Evolutionary conservation across 92 coral and sea anemone genomes (phyloP), one percentile per base, ranked within the genome.

Genomic region (Virgularia gustaviana): DNA sequence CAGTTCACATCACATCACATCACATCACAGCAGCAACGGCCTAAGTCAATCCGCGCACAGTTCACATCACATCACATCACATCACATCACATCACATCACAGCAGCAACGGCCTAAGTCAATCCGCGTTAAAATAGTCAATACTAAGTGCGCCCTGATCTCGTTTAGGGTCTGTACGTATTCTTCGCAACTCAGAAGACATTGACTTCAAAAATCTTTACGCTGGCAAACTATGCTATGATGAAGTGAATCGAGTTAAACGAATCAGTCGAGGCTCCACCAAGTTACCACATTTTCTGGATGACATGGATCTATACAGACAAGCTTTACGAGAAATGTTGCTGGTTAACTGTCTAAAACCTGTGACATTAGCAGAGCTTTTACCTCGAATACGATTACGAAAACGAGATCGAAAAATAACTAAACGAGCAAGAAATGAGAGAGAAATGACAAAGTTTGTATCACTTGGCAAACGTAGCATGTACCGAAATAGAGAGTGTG

Each of bases 151-250:
- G n/a, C n/a, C n/a, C n/a, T n/a, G n/a, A n/a, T n/a, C n/a, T n/a
- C n/a, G n/a, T 49, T 19, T 53, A 92, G 98, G 98, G 16, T 96
- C 98, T 18, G 94, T 92, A 6, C 80, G 70, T 55, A 82, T 92
- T 73, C 88, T 92, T 5, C 96, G 98, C 10, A 87, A 89, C 59
- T 90, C 85, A 23, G 79, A 89, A 74, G 98, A 92, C 25, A 89
- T 89, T 70, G 96, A 92, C 82, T 92, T 92, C 87, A 92, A 82
- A 65, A 85, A 86, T 49, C 72, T 89, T 9, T 85, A 89, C 90
- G 78, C 98, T 19, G 96, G 98, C 1, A 90, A 84, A 75, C 74
- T 92, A 10, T 84, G 98, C 55, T 65, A 83, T 32, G 96, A 89
- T 36, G 98, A 92, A 58, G 59, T 92, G 15, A 81, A 73, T 18